phyloP scores from a whole-genome alignment of 2,888 invertebrate genomes.

The Acrobasis consociella region DNA sequence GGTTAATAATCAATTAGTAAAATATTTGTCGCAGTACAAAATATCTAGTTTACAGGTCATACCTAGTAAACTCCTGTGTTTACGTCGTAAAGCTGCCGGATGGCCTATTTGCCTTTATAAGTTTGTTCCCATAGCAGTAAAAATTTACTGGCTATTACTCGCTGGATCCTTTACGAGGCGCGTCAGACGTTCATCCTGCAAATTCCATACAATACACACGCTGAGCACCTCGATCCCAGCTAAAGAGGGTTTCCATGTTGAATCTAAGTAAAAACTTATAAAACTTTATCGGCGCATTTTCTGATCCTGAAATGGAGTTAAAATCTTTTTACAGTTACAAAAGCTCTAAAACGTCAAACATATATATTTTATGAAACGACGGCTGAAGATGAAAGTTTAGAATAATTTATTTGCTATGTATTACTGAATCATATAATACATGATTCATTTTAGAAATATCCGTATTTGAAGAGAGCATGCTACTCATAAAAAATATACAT shows the following conservation, averaged over 20 bases:
- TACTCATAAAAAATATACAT: too few relatives aligned
- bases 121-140: constrained; percentile 55
- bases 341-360: too few relatives aligned
- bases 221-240: background rate
- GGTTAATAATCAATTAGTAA: too few relatives aligned
- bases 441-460: too few relatives aligned
- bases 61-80: constrained; percentile 31
- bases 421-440: too few relatives aligned
- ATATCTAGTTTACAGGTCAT: background rate
- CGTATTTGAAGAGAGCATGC: too few relatives aligned
- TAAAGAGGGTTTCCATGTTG: constrained; percentile 11
- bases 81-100: constrained; percentile 38
- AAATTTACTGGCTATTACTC: constrained; percentile 55
- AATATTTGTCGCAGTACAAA: too few relatives aligned
- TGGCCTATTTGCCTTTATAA: constrained; percentile 52
- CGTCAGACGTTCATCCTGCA: constrained; percentile 34
- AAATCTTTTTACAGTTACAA: background rate
- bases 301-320: background rate
- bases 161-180: constrained; percentile 51
- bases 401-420: too few relatives aligned
- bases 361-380: too few relatives aligned
- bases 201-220: background rate
- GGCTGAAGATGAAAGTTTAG: too few relatives aligned
- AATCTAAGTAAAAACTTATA: background rate
- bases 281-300: background rate